These are phyloP conservation scores for Apis florea DNA, from an alignment of 1,140 invertebrate species.

Conservation along the genomic window DNA sequence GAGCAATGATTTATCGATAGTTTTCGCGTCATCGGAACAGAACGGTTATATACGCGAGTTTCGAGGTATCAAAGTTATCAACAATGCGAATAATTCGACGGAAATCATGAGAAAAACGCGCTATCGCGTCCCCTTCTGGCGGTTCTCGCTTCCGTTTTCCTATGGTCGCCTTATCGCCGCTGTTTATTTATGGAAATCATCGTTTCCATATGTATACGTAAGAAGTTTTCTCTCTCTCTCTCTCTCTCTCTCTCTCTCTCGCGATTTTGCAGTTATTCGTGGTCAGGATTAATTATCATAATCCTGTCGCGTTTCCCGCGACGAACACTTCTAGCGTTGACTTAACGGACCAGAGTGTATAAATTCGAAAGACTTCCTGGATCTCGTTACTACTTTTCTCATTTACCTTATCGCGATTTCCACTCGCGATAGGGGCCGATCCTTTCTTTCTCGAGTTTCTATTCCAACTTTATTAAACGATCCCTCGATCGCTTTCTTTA, in stretches of 20 bases:
- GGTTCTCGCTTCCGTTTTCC: background rate
- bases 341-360: background rate
- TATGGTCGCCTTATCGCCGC: background rate
- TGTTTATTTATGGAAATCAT: slow-evolving; percentile 10
- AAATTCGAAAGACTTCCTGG: background rate
- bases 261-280: background rate
- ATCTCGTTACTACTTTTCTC: slow-evolving; percentile 13
- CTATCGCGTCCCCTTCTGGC: background rate
- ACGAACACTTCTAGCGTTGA: background rate
- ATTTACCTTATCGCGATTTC: slow-evolving; percentile 8
- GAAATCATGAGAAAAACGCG: background rate
- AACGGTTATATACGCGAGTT: too few relatives aligned
- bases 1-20: too few relatives aligned
- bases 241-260: background rate
- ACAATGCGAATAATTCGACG: background rate
- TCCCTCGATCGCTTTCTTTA: background rate
- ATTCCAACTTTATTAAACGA: background rate
- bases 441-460: background rate
- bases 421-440: background rate
- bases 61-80: background rate
- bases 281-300: background rate
- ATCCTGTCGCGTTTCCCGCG: background rate
- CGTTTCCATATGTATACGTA: too few relatives aligned
- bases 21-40: too few relatives aligned
- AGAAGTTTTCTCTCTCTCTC: background rate